phyloP scores from a whole-genome alignment of 2,797 vertebrate genomes.

The Glossophaga mutica region DNA sequence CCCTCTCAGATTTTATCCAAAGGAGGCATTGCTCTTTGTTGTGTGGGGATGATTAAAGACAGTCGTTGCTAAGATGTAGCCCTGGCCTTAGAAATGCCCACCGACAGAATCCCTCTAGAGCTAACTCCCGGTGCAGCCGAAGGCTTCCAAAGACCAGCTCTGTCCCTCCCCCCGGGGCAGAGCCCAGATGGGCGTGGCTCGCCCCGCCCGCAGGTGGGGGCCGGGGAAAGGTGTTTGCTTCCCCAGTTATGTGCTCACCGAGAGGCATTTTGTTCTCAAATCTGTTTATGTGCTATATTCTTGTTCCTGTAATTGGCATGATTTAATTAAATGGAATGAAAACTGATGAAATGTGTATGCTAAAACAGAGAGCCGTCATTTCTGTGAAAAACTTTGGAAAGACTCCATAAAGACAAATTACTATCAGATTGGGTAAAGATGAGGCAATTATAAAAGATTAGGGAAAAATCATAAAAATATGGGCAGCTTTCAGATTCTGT shows the following conservation, averaged over 20 bases:
- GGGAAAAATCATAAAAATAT: neutral
- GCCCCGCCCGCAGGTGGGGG: neutral
- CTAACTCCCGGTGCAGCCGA: no score
- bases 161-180: neutral
- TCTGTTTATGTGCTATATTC: slow-evolving; percentile 7
- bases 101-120: neutral
- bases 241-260: neutral
- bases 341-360: slow-evolving; percentile 32
- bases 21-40: neutral
- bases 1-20: neutral
- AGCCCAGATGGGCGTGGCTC: neutral
- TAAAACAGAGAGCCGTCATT: slow-evolving; percentile 35
- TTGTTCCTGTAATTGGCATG: slow-evolving; percentile 21
- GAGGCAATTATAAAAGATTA: slow-evolving; percentile 33
- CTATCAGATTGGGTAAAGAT: slow-evolving; percentile 43
- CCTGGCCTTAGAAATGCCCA: neutral
- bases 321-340: slow-evolving; percentile 59
- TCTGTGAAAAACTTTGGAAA: slow-evolving; percentile 49
- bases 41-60: neutral
- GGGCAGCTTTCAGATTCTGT: slow-evolving; percentile 17
- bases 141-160: neutral
- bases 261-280: neutral
- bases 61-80: neutral
- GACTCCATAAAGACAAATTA: slow-evolving; percentile 45
- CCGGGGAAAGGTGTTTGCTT: neutral